Percentiles rank a stretch among this genome's conserved stretches.
These are phyloP conservation scores for Labroides dimidiatus DNA, from an alignment of 2,797 vertebrate species.

Conservation along the genomic window DNA sequence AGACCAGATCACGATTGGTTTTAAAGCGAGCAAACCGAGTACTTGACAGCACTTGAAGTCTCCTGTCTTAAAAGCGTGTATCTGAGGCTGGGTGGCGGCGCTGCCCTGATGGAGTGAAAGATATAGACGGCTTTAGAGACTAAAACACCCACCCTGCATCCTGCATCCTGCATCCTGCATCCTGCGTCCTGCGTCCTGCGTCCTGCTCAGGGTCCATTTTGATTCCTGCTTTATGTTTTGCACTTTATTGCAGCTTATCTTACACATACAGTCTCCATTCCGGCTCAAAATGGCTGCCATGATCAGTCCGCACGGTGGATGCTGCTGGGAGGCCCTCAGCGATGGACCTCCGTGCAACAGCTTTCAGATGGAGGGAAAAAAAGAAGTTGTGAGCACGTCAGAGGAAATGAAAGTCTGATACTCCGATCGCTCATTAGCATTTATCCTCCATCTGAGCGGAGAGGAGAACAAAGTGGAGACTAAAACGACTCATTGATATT, in stretches of 20 bases:
- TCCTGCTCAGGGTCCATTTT: conserved; percentile 53
- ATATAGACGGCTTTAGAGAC: too few species aligned
- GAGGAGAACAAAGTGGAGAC: neutral
- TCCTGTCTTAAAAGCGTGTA: too few species aligned
- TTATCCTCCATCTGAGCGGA: neutral
- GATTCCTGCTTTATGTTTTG: conserved; percentile 41
- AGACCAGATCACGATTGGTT: conserved; percentile 37
- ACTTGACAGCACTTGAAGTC: too few species aligned
- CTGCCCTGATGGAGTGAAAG: too few species aligned
- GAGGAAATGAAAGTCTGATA: neutral
- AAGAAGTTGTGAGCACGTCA: neutral
- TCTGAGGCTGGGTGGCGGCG: too few species aligned
- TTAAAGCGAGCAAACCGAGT: conserved; percentile 38
- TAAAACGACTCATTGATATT: conserved; percentile 3
- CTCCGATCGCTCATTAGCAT: neutral
- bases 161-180: too few species aligned
- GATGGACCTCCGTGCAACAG: neutral
- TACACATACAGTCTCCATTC: conserved; percentile 12
- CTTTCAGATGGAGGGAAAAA: too few species aligned
- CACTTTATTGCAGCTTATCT: conserved; percentile 53
- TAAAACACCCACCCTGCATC: too few species aligned
- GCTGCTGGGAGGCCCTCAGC: neutral
- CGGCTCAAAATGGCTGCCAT: conserved; percentile 55
- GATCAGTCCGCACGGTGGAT: conserved; percentile 8
- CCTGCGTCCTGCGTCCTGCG: too few species aligned